A percentile compares a stretch with the other conserved stretches of the same genome.
Conservation (phyloP, 2,888 invertebrate genomes). For the Pycnomerus fuliginosus region DNA sequence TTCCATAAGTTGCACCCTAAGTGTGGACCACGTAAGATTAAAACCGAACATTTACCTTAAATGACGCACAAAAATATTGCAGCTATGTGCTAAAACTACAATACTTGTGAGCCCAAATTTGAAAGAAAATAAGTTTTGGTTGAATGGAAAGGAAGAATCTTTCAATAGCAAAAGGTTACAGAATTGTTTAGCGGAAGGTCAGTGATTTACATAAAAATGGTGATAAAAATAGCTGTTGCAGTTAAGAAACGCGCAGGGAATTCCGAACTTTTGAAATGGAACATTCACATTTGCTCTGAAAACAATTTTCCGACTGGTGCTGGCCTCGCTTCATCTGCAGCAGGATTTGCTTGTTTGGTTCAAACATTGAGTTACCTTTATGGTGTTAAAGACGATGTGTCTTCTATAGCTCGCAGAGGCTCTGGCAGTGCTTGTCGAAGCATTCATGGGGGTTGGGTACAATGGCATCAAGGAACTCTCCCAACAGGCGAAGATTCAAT, state of each 20-base stretch:
- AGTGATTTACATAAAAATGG: slow-evolving; percentile 43
- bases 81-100: slow-evolving; percentile 91
- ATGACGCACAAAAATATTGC: slow-evolving; percentile 12
- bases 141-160: slow-evolving; percentile 81
- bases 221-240: too few relatives aligned
- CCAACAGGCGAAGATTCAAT: slow-evolving; percentile 72
- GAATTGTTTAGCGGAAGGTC: slow-evolving; percentile 74
- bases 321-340: slow-evolving; percentile 96
- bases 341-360: slow-evolving; percentile 94
- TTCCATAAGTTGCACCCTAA: slow-evolving; percentile 90
- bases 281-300: slow-evolving; percentile 79
- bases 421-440: slow-evolving; percentile 98
- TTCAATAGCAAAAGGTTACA: slow-evolving; percentile 71
- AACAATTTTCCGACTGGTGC: slow-evolving; percentile 99
- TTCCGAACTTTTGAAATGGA: slow-evolving; percentile 61
- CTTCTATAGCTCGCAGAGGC: slow-evolving; percentile 76
- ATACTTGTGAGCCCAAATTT: slow-evolving; percentile 73
- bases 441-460: slow-evolving; percentile 82
- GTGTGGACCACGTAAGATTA: slow-evolving; percentile 58
- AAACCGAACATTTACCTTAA: slow-evolving; percentile 1
- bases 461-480: slow-evolving; percentile 73
- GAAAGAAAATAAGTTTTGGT: slow-evolving; percentile 78
- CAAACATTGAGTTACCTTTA: slow-evolving; percentile 76
- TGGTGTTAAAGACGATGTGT: slow-evolving; percentile 70
- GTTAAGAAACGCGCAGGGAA: slow-evolving; percentile 54